Percentiles rank a stretch among this genome's conserved stretches.
These are phyloP conservation scores for Orgyia antiqua DNA, from an alignment of 2,888 invertebrate species.

Conservation along the genomic window DNA sequence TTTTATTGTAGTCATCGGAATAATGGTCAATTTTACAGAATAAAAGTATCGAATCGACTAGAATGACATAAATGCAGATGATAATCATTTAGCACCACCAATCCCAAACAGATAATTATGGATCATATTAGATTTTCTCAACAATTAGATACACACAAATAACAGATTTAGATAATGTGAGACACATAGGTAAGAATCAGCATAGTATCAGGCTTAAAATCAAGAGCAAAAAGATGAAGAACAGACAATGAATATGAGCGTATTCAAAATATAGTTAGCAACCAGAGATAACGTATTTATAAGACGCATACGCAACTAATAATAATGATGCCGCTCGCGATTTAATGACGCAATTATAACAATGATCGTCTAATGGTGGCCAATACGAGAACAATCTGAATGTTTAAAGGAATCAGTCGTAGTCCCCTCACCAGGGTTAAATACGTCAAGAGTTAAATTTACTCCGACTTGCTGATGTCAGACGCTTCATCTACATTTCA, in stretches of 20 bases:
- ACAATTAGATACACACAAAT: too few species aligned
- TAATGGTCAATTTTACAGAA: too few species aligned
- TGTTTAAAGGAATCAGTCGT: constrained; percentile 45
- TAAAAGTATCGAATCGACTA: too few species aligned
- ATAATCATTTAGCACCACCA: too few species aligned
- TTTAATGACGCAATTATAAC: constrained; percentile 33
- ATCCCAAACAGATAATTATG: too few species aligned
- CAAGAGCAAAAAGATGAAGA: background rate
- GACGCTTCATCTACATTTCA: constrained; percentile 73
- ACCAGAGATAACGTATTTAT: constrained; percentile 23
- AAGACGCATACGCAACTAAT: constrained; percentile 31
- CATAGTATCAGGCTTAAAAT: too few species aligned
- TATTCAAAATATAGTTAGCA: constrained; percentile 14
- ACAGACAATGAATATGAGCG: background rate
- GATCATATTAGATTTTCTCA: too few species aligned
- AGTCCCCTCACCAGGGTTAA: constrained; percentile 40
- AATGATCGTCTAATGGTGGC: constrained; percentile 32
- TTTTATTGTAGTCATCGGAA: too few species aligned
- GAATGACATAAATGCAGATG: too few species aligned
- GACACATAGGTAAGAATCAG: too few species aligned
- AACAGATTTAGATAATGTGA: too few species aligned
- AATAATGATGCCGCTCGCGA: constrained; percentile 30
- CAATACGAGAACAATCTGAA: constrained; percentile 46
- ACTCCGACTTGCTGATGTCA: constrained; percentile 70
- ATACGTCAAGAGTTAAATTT: constrained; percentile 75